These are phyloP conservation scores for Maniola hyperantus DNA, from an alignment of 2,888 invertebrate species.

Conservation along the genomic window DNA sequence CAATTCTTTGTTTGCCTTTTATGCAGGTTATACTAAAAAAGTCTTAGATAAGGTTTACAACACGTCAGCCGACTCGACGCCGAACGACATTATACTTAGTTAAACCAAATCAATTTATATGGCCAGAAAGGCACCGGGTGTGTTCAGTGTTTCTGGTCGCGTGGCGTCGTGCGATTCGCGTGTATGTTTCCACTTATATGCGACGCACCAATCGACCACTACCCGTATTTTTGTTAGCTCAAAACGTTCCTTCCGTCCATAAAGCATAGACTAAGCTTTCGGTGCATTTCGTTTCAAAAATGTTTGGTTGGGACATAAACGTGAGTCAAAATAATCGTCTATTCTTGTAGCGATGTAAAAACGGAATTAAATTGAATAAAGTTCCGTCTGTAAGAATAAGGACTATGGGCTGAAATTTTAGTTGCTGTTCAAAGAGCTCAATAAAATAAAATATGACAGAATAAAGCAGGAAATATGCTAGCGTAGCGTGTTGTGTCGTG, in stretches of 20 bases:
- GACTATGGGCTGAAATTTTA: background rate
- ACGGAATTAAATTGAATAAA: background rate
- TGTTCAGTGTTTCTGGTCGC: background rate
- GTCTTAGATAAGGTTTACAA: background rate
- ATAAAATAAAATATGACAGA: background rate
- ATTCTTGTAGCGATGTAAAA: background rate
- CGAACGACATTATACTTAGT: no score
- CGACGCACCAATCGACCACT: conserved; percentile 53
- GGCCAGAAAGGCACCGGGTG: background rate
- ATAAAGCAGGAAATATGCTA: no score
- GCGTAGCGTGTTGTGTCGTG: no score
- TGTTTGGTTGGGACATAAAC: conserved; percentile 30
- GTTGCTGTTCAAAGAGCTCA: background rate
- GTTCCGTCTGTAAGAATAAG: background rate
- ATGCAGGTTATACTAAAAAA: background rate
- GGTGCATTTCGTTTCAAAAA: conserved; percentile 57
- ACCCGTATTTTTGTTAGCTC: conserved; percentile 62
- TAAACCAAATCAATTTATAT: no score
- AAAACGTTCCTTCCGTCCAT: conserved; percentile 79
- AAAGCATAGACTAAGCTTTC: conserved; percentile 69
- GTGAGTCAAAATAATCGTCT: conserved; percentile 17
- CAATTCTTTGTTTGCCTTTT: conserved; percentile 7
- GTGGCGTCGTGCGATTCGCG: background rate
- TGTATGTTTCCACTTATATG: conserved; percentile 6
- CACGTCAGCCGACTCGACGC: background rate